A percentile compares a stretch with the other conserved stretches of the same genome.
Evolutionary conservation across 2,888 invertebrate genomes (phyloP).

Genomic region (Malthinus flaveolus): DNA sequence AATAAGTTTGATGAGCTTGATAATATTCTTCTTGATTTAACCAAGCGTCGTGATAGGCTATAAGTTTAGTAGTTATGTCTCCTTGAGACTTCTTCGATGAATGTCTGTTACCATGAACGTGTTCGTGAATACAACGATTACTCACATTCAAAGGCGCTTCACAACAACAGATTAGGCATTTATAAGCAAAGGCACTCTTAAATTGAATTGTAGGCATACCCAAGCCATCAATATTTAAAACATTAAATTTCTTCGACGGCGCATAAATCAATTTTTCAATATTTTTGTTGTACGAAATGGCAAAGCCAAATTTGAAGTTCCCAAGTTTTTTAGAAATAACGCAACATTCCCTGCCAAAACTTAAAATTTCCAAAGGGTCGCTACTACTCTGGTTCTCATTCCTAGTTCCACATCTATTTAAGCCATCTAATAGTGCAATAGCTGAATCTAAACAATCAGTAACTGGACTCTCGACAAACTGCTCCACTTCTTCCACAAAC

Average conservation of each 20-base stretch:
- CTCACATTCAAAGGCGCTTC: slow-evolving; percentile 22
- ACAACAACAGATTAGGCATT: slow-evolving; percentile 42
- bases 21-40: slow-evolving; percentile 35
- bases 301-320: slow-evolving; percentile 13
- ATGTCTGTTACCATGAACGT: slow-evolving; percentile 41
- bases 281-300: not conserved
- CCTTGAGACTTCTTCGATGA: slow-evolving; percentile 23
- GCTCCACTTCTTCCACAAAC: too few relatives aligned
- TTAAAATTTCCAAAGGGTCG: too few relatives aligned
- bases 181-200: slow-evolving; percentile 2
- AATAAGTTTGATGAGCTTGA: slow-evolving; percentile 46
- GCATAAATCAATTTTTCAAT: slow-evolving; percentile 7
- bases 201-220: not conserved
- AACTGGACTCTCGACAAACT: too few relatives aligned
- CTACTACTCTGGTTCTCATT: too few relatives aligned
- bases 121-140: slow-evolving; percentile 31
- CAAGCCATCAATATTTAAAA: not conserved
- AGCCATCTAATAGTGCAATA: too few relatives aligned
- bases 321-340: not conserved
- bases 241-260: not conserved
- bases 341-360: not conserved
- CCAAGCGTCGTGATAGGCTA: slow-evolving; percentile 42
- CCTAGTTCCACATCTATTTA: too few relatives aligned
- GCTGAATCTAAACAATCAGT: too few relatives aligned
- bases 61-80: slow-evolving; percentile 21